Base-by-base conservation (phyloP, 2,797 vertebrate genomes). In the Lacerta viridis region DNA sequence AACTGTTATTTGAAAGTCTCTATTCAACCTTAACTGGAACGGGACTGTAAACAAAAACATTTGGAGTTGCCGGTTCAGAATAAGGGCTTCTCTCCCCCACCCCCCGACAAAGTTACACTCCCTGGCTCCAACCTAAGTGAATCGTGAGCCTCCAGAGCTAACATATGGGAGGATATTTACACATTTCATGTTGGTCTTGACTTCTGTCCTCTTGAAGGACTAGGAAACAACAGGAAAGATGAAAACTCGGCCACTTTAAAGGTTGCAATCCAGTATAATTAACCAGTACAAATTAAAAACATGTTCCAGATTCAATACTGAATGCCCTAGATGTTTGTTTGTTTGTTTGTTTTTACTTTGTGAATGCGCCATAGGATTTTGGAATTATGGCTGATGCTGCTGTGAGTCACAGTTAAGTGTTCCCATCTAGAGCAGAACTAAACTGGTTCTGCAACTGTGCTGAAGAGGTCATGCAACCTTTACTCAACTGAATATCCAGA, bases 1-100 rank as follows among this genome's bases (percentile, higher is more conserved):
- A 46, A 39, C 61, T n/a, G 33, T 66, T 41, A 41, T 87, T 78
- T 81, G 80, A 83, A 82, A 75, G 7, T 36, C 79, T 76, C 29
- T 15, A 5, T 68, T 87, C 7, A 39, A 10, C 68, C 43, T 23
- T 18, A n/a, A 29, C 20, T 82, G 20, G 71, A 41, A 46, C 15
- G 5, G 27, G 33, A 66, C 10, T 46, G n/a, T 46, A 50, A 71
- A 74, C 11, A 83, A 83, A 74, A 33, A 83, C 13, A 33, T 25
- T 66, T 59, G 66, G 6, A 29, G 23, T 43, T 83, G 10, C 9
- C 18, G 7, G 43, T 71, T 83, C 50, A 33, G 46, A 61, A 59
- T 80, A 59, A 80, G 46, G 46, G 11, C 20, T 17, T 43, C 41
- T 41, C 13, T 2, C 1, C 29, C 9, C 5, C 27, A 20, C 5